phyloP scores from a whole-genome alignment of 2,888 invertebrate species.

The Empis livida region DNA sequence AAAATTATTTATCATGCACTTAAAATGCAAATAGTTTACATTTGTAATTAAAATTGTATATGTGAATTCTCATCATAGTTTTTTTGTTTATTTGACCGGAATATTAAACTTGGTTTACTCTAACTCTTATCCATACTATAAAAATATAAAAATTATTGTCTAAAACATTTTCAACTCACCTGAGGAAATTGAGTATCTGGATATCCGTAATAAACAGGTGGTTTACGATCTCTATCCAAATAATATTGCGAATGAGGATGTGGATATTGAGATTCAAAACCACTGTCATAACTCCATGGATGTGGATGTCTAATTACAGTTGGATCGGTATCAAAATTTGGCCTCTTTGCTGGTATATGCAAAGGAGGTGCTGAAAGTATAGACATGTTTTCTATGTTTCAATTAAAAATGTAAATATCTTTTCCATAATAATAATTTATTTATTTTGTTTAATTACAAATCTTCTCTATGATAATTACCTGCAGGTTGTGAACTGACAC shows the following conservation, averaged over 20 bases:
- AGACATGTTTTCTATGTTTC: constrained; percentile 40
- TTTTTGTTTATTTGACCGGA: no score
- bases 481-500: constrained; percentile 40
- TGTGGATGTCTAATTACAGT: constrained; percentile 36
- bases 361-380: constrained; percentile 54
- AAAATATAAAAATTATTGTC: no score
- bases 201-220: constrained; percentile 34
- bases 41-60: no score
- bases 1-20: no score
- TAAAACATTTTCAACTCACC: constrained; percentile 20
- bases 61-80: no score
- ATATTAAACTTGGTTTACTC: no score
- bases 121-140: no score
- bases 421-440: background rate
- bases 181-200: constrained; percentile 35
- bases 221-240: constrained; percentile 36
- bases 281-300: constrained; percentile 35
- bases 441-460: background rate
- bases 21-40: no score
- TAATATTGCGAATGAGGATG: constrained; percentile 32
- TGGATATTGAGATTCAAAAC: constrained; percentile 33
- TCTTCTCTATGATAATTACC: constrained; percentile 21
- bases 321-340: constrained; percentile 41
- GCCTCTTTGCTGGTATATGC: constrained; percentile 80
- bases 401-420: background rate